These are phyloP conservation scores for Loxodonta africana DNA, from an alignment of 2,113 vertebrate species.

Conservation along the genomic window DNA sequence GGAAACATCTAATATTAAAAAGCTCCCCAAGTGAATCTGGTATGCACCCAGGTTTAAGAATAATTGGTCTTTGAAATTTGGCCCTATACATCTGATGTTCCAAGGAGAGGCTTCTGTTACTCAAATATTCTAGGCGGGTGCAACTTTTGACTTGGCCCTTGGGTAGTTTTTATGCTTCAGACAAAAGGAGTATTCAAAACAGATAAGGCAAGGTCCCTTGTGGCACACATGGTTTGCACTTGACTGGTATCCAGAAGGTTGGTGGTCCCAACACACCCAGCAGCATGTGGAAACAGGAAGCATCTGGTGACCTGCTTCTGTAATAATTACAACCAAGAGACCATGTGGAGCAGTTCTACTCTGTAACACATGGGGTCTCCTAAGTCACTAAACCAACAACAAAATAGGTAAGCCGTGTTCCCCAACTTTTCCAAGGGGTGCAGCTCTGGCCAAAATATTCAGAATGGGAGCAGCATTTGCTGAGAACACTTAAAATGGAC, in stretches of 20 bases:
- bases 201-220: neutral
- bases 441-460: neutral
- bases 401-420: neutral
- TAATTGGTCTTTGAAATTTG: slow-evolving; percentile 23
- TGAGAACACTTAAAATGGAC: neutral
- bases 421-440: neutral
- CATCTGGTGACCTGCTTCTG: neutral
- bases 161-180: neutral
- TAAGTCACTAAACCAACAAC: neutral
- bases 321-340: neutral
- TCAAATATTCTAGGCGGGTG: neutral
- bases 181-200: neutral
- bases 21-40: neutral
- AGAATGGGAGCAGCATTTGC: neutral
- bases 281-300: neutral
- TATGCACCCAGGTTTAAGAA: neutral
- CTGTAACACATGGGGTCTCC: neutral
- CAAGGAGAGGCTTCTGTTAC: neutral
- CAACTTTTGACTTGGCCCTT: neutral
- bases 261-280: neutral
- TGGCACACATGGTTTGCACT: neutral
- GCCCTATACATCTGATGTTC: too few relatives aligned
- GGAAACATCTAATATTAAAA: neutral
- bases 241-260: neutral
- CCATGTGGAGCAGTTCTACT: neutral